Percentiles rank a stretch among this genome's conserved stretches.
Conservation (phyloP, 2,113 vertebrate species). For the Hucho hucho region DNA sequence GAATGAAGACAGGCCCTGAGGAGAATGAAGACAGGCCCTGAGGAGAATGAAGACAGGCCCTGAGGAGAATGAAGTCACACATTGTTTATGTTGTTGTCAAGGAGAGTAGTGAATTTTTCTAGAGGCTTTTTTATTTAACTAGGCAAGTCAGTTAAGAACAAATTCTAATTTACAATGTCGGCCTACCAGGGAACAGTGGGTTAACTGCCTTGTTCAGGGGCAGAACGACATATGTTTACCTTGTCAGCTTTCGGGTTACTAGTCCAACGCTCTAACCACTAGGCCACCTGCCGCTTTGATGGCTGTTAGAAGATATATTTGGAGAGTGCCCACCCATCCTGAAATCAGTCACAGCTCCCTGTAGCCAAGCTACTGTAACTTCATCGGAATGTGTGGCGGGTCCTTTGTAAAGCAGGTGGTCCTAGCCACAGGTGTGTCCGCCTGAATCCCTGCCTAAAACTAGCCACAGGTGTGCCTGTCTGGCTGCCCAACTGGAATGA, state of each 20-base stretch:
- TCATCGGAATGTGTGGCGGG: constrained; percentile 33
- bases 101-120: background rate
- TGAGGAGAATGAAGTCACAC: background rate
- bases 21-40: no score
- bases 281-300: no score
- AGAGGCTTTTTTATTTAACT: no score
- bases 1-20: no score
- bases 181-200: no score
- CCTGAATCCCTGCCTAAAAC: constrained; percentile 25
- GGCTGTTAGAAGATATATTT: background rate
- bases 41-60: no score
- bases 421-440: constrained; percentile 56
- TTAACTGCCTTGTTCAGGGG: no score
- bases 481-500: constrained; percentile 24
- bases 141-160: no score
- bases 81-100: background rate
- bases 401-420: constrained; percentile 51
- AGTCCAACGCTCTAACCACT: no score
- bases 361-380: background rate
- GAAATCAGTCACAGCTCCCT: background rate
- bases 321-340: background rate
- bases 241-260: no score
- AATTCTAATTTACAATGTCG: no score
- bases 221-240: no score
- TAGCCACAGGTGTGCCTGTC: constrained; percentile 57